These are phyloP conservation scores for Mastacembelus armatus DNA, from an alignment of 2,797 vertebrate species.

Conservation along the genomic window DNA sequence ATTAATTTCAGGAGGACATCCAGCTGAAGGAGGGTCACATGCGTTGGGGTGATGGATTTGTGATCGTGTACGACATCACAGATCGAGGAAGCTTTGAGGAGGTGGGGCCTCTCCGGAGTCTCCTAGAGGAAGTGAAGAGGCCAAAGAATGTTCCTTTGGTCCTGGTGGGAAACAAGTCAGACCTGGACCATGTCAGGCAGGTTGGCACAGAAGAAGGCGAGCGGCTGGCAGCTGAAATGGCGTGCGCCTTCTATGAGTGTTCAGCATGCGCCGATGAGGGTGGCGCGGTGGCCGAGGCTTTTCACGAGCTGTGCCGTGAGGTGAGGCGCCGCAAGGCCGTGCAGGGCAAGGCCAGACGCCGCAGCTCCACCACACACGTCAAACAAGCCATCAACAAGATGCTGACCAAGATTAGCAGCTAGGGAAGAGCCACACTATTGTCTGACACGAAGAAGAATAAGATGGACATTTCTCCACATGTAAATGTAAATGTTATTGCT, in stretches of 20 bases:
- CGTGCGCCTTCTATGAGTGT: constrained; percentile 97
- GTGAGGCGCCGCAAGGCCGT: constrained; percentile 92
- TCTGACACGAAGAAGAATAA: constrained; percentile 4
- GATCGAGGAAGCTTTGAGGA: constrained; percentile 97
- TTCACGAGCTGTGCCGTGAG: constrained; percentile 95
- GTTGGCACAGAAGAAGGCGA: constrained; percentile 96
- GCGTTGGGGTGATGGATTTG: constrained; percentile 96
- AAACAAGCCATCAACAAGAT: constrained; percentile 99
- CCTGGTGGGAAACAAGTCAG: constrained; percentile 96
- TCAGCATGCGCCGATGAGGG: constrained; percentile 94
- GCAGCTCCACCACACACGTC: constrained; percentile 98
- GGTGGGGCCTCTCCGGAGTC: constrained; percentile 89
- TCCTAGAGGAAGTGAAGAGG: constrained; percentile 95
- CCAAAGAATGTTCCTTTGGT: constrained; percentile 95
- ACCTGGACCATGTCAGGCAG: constrained; percentile 94
- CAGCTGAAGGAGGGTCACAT: constrained; percentile 95
- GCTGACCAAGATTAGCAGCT: constrained; percentile 99
- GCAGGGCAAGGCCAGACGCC: constrained; percentile 93
- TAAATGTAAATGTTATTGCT: constrained; percentile 15
- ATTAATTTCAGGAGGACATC: constrained; percentile 88
- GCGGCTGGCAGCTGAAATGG: constrained; percentile 93
- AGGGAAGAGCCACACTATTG: constrained; percentile 40
- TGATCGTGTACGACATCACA: constrained; percentile 98
- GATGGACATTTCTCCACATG: constrained; percentile 14
- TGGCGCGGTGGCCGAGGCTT: constrained; percentile 91